These are phyloP conservation scores for Astyanax mexicanus DNA, from an alignment of 2,797 vertebrate genomes.

Conservation along the genomic window DNA sequence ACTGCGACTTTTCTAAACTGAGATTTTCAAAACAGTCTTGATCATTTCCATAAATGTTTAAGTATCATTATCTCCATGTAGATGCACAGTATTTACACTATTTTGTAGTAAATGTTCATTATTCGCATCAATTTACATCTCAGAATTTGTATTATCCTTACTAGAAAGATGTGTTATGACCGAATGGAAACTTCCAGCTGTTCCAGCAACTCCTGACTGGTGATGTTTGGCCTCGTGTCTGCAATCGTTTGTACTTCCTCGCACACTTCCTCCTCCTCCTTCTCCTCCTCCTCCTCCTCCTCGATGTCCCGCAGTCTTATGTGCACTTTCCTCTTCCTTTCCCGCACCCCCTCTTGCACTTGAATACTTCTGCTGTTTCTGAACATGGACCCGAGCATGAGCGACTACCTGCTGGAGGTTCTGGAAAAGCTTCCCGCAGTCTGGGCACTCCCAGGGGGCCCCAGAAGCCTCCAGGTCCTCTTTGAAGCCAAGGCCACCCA, in stretches of 20 bases:
- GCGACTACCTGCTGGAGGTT: slow-evolving; percentile 83
- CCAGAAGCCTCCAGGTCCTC: slow-evolving; percentile 64
- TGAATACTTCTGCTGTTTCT: slow-evolving; percentile 69
- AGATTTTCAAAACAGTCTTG: too few species aligned
- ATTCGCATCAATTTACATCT: too few species aligned
- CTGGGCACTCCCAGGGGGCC: slow-evolving; percentile 83
- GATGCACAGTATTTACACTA: too few species aligned
- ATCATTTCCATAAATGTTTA: too few species aligned
- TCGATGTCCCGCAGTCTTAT: slow-evolving; percentile 23
- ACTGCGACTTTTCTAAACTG: too few species aligned
- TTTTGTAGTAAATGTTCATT: too few species aligned
- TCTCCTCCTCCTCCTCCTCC: slow-evolving; percentile 72
- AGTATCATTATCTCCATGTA: too few species aligned
- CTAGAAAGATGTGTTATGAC: slow-evolving; percentile 77
- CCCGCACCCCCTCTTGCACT: slow-evolving; percentile 32
- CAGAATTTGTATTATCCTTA: too few species aligned
- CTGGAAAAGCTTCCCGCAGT: slow-evolving; percentile 82
- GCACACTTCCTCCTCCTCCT: slow-evolving; percentile 62
- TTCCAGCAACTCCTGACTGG: slow-evolving; percentile 38
- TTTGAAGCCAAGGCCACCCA: slow-evolving; percentile 71
- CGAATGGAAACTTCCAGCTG: slow-evolving; percentile 71
- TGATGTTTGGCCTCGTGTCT: slow-evolving; percentile 48
- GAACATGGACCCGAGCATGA: slow-evolving; percentile 79
- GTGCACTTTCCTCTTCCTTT: slow-evolving; percentile 54
- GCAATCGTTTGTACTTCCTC: slow-evolving; percentile 65